Evolutionary conservation across 2,888 invertebrate genomes (phyloP), one percentile per base, ranked within the genome.

Genomic region (Saturnia japonica): DNA sequence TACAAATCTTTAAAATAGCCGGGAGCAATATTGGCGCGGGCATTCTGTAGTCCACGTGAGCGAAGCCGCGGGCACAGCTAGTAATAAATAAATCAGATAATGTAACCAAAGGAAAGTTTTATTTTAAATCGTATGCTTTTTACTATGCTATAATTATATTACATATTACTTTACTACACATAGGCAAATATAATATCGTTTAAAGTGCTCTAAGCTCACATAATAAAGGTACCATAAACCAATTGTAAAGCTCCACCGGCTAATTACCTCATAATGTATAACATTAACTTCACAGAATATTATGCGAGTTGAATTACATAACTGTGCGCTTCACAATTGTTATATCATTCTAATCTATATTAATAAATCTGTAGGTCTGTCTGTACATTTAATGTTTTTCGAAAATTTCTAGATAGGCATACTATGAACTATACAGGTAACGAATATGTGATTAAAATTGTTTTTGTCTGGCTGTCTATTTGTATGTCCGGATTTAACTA

Each of bases 241-340:
- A 78, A 79, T 80, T 75, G 75, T 77, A 76, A 78, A 76, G 76
- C 78, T 77, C 77, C 74, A 74, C 72, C 47, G 69, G 73, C 76
- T 81, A 82, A 80, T 81, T 80, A 80, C 76, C 75, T 75, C 73
- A 73, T 76, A 57, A 57, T 57, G 25, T 57, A 73, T 74, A 74
- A 73, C 77, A 81, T 82, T 81, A 79, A 80, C 78, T 77, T 74
- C 64, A 43, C 72, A 70, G 72, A 77, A 76, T 73, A 70, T 76
- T 75, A 43, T 72, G 70, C 74, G 75, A 74, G 66, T 71, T 75
- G 71, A 77, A 77, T 78, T 76, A 57, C 25, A 14, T 25, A 77
- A 73, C 70, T 72, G 72, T 75, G 74, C 72, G 73, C 71, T 72
- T 74, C 68, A 45, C 71, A 79, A 81, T 78, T 75, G 40, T 64